Evolutionary conservation across 2,888 invertebrate species (phyloP).

Genomic region (Catotricha subobsoleta): DNA sequence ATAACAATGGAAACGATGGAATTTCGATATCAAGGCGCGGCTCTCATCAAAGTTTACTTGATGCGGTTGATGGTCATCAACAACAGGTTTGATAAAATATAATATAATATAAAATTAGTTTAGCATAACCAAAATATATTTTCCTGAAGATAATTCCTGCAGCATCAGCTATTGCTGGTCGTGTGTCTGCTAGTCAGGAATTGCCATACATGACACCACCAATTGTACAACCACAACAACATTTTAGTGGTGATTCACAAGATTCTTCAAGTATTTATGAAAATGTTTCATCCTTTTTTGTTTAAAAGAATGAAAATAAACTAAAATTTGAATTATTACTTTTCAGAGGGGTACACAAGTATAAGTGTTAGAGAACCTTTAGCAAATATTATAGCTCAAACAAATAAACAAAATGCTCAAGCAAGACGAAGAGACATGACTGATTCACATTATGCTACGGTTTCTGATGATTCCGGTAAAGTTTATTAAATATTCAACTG

Average conservation of each 20-base stretch:
- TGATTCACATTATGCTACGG: slow-evolving; percentile 72
- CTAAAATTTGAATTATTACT: neutral
- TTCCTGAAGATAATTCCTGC: slow-evolving; percentile 49
- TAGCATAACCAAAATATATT: neutral
- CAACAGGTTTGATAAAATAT: slow-evolving; percentile 6
- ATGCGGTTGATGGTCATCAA: slow-evolving; percentile 6
- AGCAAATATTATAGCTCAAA: slow-evolving; percentile 55
- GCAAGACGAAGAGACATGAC: slow-evolving; percentile 25
- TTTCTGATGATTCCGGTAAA: slow-evolving; percentile 75
- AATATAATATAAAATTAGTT: neutral
- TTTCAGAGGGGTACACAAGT: slow-evolving; percentile 75
- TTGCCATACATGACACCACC: slow-evolving; percentile 80
- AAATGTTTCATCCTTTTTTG: neutral
- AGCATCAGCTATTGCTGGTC: slow-evolving; percentile 72
- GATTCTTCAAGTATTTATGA: slow-evolving; percentile 59
- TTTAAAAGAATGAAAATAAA: slow-evolving; percentile 3
- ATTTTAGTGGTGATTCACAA: slow-evolving; percentile 82
- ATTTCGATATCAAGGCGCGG: slow-evolving; percentile 8
- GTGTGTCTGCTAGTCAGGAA: slow-evolving; percentile 72
- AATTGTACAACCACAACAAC: slow-evolving; percentile 37
- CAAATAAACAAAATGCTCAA: slow-evolving; percentile 30
- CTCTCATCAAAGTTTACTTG: slow-evolving; percentile 12
- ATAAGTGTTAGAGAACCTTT: slow-evolving; percentile 80
- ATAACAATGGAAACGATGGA: neutral
- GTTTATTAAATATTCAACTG: no score